A percentile compares a stretch with the other conserved stretches of the same genome.
Evolutionary conservation across 2,113 vertebrate species (phyloP).

Genomic region (Channa maculata): DNA sequence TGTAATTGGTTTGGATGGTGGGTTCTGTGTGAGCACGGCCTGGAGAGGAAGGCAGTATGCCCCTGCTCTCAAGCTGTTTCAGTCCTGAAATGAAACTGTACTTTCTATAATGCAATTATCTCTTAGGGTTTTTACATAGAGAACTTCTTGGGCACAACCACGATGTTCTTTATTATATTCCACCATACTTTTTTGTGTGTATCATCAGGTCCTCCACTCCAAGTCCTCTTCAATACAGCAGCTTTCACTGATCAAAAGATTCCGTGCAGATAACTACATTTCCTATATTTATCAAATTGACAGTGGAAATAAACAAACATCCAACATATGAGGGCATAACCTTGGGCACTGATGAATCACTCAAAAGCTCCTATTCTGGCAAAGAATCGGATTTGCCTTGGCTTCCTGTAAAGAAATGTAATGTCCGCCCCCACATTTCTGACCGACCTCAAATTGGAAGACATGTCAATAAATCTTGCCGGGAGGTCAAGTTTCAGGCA

Average conservation of each 20-base stretch:
- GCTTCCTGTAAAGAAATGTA: constrained; percentile 80
- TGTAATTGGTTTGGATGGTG: constrained; percentile 77
- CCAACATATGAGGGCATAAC: constrained; percentile 45
- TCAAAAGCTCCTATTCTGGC: constrained; percentile 49
- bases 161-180: constrained; percentile 13
- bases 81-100: constrained; percentile 46
- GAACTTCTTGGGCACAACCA: constrained; percentile 3
- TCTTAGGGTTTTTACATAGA: constrained; percentile 20
- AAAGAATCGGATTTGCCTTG: constrained; percentile 52
- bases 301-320: constrained; percentile 49
- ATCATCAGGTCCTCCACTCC: constrained; percentile 1
- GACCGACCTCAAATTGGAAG: constrained; percentile 73
- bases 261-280: constrained; percentile 31
- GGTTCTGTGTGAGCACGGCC: constrained; percentile 45
- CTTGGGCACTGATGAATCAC: constrained; percentile 54
- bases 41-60: constrained; percentile 25
- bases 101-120: constrained; percentile 56
- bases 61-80: constrained; percentile 39
- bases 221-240: constrained; percentile 7
- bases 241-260: constrained; percentile 37
- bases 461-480: constrained; percentile 76
- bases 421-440: constrained; percentile 62
- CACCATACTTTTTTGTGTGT: constrained; percentile 6
- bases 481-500: constrained; percentile 81
- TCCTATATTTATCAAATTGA: constrained; percentile 48